phyloP scores from a whole-genome alignment of 2,888 invertebrate species.

The Andrena flavipes region DNA sequence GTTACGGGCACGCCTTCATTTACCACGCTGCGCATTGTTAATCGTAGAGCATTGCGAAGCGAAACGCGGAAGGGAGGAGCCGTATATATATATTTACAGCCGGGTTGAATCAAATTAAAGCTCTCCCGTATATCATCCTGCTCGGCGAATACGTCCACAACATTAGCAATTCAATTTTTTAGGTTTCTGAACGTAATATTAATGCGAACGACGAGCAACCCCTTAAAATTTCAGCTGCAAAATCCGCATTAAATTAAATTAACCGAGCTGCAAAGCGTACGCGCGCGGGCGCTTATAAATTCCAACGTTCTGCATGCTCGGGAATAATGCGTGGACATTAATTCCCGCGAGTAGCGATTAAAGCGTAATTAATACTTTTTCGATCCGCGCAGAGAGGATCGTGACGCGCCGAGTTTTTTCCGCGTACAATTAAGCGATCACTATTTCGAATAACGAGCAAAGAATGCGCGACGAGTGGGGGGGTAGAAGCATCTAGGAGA shows the following conservation, averaged over 20 bases:
- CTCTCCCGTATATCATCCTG: slow-evolving; percentile 64
- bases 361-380: background rate
- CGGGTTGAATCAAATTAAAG: slow-evolving; percentile 67
- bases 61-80: slow-evolving; percentile 43
- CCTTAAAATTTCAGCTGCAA: slow-evolving; percentile 31
- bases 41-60: slow-evolving; percentile 51
- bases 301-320: background rate
- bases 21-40: slow-evolving; percentile 63
- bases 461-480: slow-evolving; percentile 46
- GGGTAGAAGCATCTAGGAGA: slow-evolving; percentile 65
- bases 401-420: background rate
- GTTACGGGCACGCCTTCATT: slow-evolving; percentile 55
- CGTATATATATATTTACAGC: slow-evolving; percentile 53
- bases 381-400: background rate
- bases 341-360: background rate
- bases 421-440: background rate
- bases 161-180: slow-evolving; percentile 70
- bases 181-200: slow-evolving; percentile 52
- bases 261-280: background rate
- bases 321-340: background rate
- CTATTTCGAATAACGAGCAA: slow-evolving; percentile 6
- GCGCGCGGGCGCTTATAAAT: background rate
- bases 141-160: slow-evolving; percentile 64
- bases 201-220: slow-evolving; percentile 36
- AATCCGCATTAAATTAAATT: slow-evolving; percentile 28